Evolutionary conservation across 2,888 invertebrate genomes (phyloP).

Genomic region (Aphelenchoides bicaudatus): DNA sequence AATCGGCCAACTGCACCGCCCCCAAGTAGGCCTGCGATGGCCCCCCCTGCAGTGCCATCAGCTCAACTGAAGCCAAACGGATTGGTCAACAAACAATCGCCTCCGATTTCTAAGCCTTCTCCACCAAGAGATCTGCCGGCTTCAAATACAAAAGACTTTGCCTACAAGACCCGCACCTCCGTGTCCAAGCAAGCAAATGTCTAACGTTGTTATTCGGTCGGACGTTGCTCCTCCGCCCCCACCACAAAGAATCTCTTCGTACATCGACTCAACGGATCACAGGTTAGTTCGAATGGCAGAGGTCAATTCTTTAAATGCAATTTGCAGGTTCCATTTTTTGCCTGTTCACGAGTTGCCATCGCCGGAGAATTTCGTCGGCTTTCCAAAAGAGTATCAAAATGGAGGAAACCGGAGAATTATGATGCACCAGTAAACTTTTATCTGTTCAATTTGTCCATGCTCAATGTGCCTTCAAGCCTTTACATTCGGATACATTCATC

Average conservation of each 20-base stretch:
- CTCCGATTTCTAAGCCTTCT: neutral
- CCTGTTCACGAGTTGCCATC: constrained; percentile 34
- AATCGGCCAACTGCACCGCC: neutral
- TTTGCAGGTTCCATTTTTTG: constrained; percentile 37
- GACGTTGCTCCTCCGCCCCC: constrained; percentile 32
- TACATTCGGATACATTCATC: no score
- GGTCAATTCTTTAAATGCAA: no score
- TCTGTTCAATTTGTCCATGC: no score
- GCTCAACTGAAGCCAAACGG: neutral
- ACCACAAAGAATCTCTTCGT: constrained; percentile 33
- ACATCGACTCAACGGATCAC: constrained; percentile 36
- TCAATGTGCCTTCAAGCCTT: no score
- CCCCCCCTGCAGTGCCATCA: neutral
- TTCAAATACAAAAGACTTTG: neutral
- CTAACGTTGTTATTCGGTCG: neutral
- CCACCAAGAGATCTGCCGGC: constrained; percentile 7
- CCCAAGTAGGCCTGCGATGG: neutral
- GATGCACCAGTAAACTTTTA: no score
- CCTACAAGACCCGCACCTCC: neutral
- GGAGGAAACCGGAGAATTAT: constrained; percentile 3
- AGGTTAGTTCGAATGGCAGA: no score
- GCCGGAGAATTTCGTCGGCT: constrained; percentile 29
- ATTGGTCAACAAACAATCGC: neutral
- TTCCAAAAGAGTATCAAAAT: constrained; percentile 25
- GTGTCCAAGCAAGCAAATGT: neutral